These are phyloP conservation scores for Theristus sp. DNA, from an alignment of 2,888 invertebrate genomes.

Conservation along the genomic window DNA sequence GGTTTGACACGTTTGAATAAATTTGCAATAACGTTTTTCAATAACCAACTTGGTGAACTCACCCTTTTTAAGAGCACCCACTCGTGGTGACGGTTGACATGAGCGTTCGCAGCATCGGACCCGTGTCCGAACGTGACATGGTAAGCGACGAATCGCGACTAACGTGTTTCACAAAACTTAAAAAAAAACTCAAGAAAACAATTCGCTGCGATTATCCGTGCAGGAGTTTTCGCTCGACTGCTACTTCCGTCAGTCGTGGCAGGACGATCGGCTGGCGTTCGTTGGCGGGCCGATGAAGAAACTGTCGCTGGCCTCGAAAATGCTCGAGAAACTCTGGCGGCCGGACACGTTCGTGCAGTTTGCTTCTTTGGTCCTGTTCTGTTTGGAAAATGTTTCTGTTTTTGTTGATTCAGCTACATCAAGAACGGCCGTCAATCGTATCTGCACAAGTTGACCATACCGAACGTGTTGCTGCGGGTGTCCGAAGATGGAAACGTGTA, in stretches of 20 bases:
- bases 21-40: no score
- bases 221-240: slow-evolving; percentile 70
- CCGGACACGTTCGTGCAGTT: slow-evolving; percentile 95
- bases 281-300: slow-evolving; percentile 13
- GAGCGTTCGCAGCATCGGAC: slow-evolving; percentile 69
- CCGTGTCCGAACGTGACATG: slow-evolving; percentile 69
- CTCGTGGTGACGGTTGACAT: slow-evolving; percentile 59
- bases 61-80: slow-evolving; percentile 40
- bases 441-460: slow-evolving; percentile 88
- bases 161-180: neutral
- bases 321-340: slow-evolving; percentile 78
- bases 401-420: neutral
- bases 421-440: slow-evolving; percentile 74
- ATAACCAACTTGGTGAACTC: no score
- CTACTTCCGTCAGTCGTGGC: slow-evolving; percentile 72
- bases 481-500: slow-evolving; percentile 73
- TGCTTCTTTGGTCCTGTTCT: no score
- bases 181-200: neutral
- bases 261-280: slow-evolving; percentile 55
- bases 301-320: slow-evolving; percentile 55
- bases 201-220: neutral
- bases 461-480: slow-evolving; percentile 74
- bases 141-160: slow-evolving; percentile 35
- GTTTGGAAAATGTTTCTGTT: no score
- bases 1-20: no score